These are phyloP conservation scores for Penelope pileata DNA, from an alignment of 2,113 vertebrate species.

Conservation along the genomic window DNA sequence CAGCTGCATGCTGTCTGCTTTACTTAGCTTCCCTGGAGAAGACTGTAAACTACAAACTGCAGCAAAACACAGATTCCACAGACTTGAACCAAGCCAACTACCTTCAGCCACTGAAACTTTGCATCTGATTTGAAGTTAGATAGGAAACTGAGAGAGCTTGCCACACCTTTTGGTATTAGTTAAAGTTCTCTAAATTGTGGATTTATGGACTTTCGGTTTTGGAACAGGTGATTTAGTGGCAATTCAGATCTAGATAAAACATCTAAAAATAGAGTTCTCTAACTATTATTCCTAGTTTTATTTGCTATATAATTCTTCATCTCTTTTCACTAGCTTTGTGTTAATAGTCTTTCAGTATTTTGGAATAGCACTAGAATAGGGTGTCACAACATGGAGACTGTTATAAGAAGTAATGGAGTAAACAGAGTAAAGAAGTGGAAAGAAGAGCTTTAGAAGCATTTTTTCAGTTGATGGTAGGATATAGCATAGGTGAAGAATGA, in stretches of 20 bases:
- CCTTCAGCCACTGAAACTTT: background rate
- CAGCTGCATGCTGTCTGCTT: background rate
- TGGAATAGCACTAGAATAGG: background rate
- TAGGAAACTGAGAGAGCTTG: background rate
- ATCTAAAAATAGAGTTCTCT: background rate
- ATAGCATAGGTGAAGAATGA: background rate
- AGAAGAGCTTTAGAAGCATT: background rate
- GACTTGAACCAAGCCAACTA: background rate
- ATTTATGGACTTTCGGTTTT: background rate
- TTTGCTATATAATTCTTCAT: background rate
- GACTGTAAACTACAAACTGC: background rate
- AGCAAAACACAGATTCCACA: constrained; percentile 5
- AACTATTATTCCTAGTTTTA: background rate
- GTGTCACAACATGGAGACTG: background rate
- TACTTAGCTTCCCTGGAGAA: background rate
- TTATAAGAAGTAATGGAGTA: background rate
- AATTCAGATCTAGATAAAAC: background rate
- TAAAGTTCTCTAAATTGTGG: background rate
- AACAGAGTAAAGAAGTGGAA: background rate
- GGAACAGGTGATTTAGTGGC: background rate
- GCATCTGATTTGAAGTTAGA: background rate
- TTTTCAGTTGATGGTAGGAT: background rate
- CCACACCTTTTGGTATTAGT: background rate
- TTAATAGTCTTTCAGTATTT: background rate
- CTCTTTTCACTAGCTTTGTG: background rate